Evolutionary conservation across 2,797 vertebrate species (phyloP), one percentile per base, ranked within the genome.

Genomic region (Leptatherina wallacei): DNA sequence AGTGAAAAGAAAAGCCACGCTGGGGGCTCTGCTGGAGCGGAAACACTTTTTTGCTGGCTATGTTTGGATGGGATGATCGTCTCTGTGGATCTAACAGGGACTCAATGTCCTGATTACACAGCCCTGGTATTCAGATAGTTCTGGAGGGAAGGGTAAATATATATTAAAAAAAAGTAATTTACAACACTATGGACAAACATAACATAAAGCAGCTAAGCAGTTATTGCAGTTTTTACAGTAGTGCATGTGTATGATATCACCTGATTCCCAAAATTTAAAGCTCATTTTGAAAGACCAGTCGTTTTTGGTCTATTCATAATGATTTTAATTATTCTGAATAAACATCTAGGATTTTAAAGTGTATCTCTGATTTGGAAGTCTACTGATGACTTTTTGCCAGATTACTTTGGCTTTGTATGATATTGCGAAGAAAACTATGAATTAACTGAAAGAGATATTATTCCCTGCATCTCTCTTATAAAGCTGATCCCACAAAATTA

Each of bases 91-190:
- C 76, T 64, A 86, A 83, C 77, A 82, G 71, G 82, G 89, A 90
- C 80, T 87, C 69, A 76, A 77, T 85, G 89, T 86, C 89, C 91
- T 91, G 80, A 90, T 87, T 88, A 84, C 90, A 69, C 84, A 85
- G 83, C 81, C 85, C 86, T 87, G 87, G 78, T 87, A 75, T 89
- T 89, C 87, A 91, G 86, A 88, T 89, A 89, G 87, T 81, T 88
- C 89, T 90, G 86, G 84, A 89, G 91, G 90, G 84, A 93, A 91
- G 87, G 94, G 94, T 94, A 92, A 93, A 93, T 92, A 83, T 5
- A 29, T 29, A 54, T 6, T 42, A 29, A 14, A 2, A 6, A 29
- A 54, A 14, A 27, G 27, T 11, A 0, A 29, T 54, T 6, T 54
- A 27, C 51, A 27, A 32, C 29, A 56, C 14, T 18, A 30, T 9